Percentiles rank a stretch among this genome's conserved stretches.
Conservation (phyloP, 2,888 invertebrate genomes). For the Didymodactylos carnosus region DNA sequence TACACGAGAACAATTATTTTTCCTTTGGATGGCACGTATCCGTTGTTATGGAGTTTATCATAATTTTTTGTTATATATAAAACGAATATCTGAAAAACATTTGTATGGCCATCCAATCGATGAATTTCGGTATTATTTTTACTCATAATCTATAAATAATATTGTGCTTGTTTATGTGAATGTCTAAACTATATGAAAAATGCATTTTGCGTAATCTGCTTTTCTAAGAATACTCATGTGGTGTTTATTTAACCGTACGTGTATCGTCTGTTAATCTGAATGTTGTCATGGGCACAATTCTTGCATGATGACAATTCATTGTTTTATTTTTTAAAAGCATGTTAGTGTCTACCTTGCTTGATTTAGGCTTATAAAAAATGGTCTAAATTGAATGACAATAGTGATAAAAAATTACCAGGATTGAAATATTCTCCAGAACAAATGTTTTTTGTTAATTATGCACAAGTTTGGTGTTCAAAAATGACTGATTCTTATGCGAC, state of each 20-base stretch:
- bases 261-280: neutral
- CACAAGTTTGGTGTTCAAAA: slow-evolving; percentile 32
- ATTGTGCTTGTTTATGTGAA: neutral
- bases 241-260: too few relatives aligned
- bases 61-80: neutral
- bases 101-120: neutral
- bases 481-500: slow-evolving; percentile 3
- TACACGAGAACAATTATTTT: neutral
- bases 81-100: neutral
- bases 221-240: too few relatives aligned
- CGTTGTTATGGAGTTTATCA: neutral
- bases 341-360: too few relatives aligned
- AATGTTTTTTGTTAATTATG: slow-evolving; percentile 39
- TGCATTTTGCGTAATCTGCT: too few relatives aligned
- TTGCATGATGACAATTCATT: too few relatives aligned
- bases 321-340: too few relatives aligned
- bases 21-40: neutral
- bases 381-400: neutral
- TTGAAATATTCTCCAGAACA: slow-evolving; percentile 26
- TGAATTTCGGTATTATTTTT: neutral
- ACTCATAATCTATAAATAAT: neutral
- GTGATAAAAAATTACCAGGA: slow-evolving; percentile 6
- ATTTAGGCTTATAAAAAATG: slow-evolving; percentile 18
- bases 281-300: neutral
- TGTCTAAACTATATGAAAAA: too few relatives aligned